phyloP scores from a whole-genome alignment of 2,797 vertebrate species.

The Girardinus metallicus region DNA sequence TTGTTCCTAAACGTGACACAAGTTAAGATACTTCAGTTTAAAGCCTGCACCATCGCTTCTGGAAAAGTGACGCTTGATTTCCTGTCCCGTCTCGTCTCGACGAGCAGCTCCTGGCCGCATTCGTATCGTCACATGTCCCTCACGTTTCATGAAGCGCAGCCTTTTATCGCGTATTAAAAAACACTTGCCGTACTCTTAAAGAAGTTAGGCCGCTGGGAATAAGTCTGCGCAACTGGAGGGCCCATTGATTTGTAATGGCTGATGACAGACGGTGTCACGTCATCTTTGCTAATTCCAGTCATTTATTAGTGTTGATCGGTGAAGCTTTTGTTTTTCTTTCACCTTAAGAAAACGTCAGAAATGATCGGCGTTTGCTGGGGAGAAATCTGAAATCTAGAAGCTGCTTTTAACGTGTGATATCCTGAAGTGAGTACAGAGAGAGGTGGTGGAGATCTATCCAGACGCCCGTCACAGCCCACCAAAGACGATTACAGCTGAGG shows the following conservation, averaged over 20 bases:
- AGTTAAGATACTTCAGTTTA: conserved; percentile 74
- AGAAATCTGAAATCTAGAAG: conserved; percentile 66
- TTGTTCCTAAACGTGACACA: conserved; percentile 81
- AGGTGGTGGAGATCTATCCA: conserved; percentile 37
- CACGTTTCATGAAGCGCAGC: conserved; percentile 63
- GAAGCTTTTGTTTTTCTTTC: conserved; percentile 15
- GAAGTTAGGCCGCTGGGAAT: conserved; percentile 79
- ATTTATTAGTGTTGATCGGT: conserved; percentile 72
- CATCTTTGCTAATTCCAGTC: conserved; percentile 83
- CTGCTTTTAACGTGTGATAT: conserved; percentile 75
- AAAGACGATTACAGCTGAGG: conserved; percentile 47
- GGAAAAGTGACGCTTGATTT: conserved; percentile 71
- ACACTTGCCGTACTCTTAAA: conserved; percentile 79
- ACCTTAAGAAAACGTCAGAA: conserved; percentile 53
- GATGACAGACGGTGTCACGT: conserved; percentile 80
- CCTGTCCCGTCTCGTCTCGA: conserved; percentile 43
- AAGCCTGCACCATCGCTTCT: conserved; percentile 60
- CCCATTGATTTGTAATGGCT: conserved; percentile 78
- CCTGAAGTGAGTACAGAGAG: conserved; percentile 53
- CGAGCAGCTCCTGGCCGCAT: conserved; percentile 55
- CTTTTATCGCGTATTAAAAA: conserved; percentile 79
- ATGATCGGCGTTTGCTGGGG: conserved; percentile 56
- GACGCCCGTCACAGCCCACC: conserved; percentile 58
- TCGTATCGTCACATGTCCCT: conserved; percentile 77
- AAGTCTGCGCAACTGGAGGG: conserved; percentile 56